phyloP scores from a whole-genome alignment of 2,113 vertebrate species.

The Verasper variegatus region DNA sequence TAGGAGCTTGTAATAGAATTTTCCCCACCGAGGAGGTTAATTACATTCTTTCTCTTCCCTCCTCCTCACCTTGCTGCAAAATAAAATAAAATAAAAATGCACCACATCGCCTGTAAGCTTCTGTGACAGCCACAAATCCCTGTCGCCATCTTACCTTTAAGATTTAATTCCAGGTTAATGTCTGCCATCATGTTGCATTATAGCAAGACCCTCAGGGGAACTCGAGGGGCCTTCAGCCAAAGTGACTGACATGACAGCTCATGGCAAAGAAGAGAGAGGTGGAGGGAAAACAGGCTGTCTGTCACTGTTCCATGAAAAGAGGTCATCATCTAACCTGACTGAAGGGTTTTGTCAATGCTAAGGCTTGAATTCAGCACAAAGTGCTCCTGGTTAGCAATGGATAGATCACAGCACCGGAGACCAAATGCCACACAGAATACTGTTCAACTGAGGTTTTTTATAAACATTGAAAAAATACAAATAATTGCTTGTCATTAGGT shows the following conservation, averaged over 20 bases:
- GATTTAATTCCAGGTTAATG: slow-evolving; percentile 89
- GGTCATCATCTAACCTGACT: slow-evolving; percentile 40
- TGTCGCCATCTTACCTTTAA: slow-evolving; percentile 75
- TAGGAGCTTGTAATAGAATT: slow-evolving; percentile 97
- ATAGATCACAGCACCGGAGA: neutral
- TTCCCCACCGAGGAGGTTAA: slow-evolving; percentile 93
- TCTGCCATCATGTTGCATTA: slow-evolving; percentile 76
- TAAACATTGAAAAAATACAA: too few relatives aligned
- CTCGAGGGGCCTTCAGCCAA: slow-evolving; percentile 37
- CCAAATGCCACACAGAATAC: too few relatives aligned
- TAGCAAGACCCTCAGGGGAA: slow-evolving; percentile 47
- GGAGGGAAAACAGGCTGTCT: slow-evolving; percentile 21
- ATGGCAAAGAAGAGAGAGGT: slow-evolving; percentile 22
- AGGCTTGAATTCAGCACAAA: slow-evolving; percentile 28
- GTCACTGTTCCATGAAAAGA: slow-evolving; percentile 32
- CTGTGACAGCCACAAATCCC: slow-evolving; percentile 81
- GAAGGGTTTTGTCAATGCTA: slow-evolving; percentile 29
- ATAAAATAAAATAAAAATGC: slow-evolving; percentile 59
- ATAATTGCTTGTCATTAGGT: too few relatives aligned
- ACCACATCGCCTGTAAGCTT: slow-evolving; percentile 78
- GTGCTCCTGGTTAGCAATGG: neutral
- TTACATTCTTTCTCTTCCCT: slow-evolving; percentile 86
- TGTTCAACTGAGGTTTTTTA: too few relatives aligned
- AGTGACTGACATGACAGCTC: slow-evolving; percentile 57
- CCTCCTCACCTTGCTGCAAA: slow-evolving; percentile 12